A percentile compares a stretch with the other conserved stretches of the same genome.
These are phyloP conservation scores for Seriola aureovittata DNA, from an alignment of 2,113 vertebrate species.

Conservation along the genomic window DNA sequence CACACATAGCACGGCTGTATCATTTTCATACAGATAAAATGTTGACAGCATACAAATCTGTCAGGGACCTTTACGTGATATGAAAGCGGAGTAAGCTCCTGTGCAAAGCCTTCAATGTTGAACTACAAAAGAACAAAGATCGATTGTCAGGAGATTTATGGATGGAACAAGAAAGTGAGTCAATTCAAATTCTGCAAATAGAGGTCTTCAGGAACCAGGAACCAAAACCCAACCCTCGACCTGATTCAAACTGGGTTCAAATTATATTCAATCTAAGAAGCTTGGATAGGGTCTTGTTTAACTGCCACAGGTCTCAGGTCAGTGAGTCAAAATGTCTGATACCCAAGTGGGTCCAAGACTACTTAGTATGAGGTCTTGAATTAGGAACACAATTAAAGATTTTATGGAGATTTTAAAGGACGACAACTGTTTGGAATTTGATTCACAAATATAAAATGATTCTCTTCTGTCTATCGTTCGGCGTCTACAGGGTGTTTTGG, in stretches of 20 bases:
- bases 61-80: slow-evolving; percentile 18
- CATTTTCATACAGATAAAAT: slow-evolving; percentile 46
- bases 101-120: slow-evolving; percentile 1
- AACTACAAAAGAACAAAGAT: slow-evolving; percentile 10
- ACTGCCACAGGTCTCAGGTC: neutral
- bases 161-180: slow-evolving; percentile 8
- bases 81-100: slow-evolving; percentile 22
- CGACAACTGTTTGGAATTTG: neutral
- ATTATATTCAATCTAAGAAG: neutral
- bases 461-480: neutral
- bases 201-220: neutral
- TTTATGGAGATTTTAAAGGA: neutral
- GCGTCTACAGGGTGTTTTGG: neutral
- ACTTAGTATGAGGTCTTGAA: too few relatives aligned
- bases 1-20: slow-evolving; percentile 19
- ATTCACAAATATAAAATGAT: neutral
- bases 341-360: too few relatives aligned
- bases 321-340: neutral
- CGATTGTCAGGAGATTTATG: slow-evolving; percentile 8
- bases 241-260: neutral
- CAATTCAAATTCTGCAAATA: neutral
- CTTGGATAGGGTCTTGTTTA: neutral
- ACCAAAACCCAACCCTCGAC: neutral
- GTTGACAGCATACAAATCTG: slow-evolving; percentile 38
- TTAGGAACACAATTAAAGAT: neutral